Percentiles rank a stretch among this genome's conserved stretches.
Evolutionary conservation across 1,140 invertebrate genomes (phyloP).

Genomic region (Cydia amplana): DNA sequence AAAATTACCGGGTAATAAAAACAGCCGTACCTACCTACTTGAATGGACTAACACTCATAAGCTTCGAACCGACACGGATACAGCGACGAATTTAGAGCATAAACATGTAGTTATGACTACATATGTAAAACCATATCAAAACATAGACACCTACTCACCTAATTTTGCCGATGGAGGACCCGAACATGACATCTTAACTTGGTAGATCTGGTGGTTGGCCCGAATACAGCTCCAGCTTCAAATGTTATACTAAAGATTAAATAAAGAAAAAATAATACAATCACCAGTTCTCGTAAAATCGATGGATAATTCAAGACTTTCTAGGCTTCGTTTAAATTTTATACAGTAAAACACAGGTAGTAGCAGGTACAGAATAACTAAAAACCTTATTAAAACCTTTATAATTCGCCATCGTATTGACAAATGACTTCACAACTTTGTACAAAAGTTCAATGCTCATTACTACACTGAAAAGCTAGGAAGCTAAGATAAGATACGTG

Average conservation of each 20-base stretch:
- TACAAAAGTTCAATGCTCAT: constrained; percentile 65
- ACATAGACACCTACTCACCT: not conserved
- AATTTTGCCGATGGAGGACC: not conserved
- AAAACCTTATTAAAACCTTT: not conserved
- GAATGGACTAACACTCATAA: not conserved
- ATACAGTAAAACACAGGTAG: not conserved
- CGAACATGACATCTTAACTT: constrained; percentile 51
- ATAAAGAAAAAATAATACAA: constrained; percentile 53
- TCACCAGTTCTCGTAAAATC: constrained; percentile 32
- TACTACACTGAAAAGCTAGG: not conserved
- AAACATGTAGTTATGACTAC: not conserved
- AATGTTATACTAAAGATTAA: constrained; percentile 61
- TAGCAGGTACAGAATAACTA: too few species aligned
- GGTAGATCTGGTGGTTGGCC: constrained; percentile 46
- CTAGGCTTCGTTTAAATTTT: not conserved
- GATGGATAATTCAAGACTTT: constrained; percentile 33
- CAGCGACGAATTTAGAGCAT: not conserved
- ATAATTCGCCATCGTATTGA: constrained; percentile 36
- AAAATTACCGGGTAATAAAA: constrained; percentile 13
- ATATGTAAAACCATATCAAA: too few species aligned
- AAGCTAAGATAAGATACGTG: not conserved
- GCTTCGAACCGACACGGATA: not conserved
- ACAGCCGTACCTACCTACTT: not conserved
- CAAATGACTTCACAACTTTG: constrained; percentile 55
- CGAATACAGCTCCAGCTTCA: constrained; percentile 53